Percentiles rank a stretch among this genome's conserved stretches.
Evolutionary conservation across 2,113 vertebrate genomes (phyloP).

Genomic region (Grantiella picta): DNA sequence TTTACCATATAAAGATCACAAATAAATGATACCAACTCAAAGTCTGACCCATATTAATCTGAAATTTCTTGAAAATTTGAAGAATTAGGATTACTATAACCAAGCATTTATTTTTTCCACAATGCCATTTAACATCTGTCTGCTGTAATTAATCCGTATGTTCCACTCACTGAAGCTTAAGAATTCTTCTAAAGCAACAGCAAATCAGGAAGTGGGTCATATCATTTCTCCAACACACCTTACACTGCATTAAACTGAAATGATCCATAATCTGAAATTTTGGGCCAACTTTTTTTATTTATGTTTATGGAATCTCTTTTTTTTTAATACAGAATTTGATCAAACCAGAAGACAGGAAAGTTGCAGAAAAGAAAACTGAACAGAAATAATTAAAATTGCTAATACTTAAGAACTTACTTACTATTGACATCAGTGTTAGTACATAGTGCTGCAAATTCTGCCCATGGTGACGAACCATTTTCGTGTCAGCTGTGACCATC

Average conservation of each 20-base stretch:
- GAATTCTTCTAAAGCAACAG: background rate
- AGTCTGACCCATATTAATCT: background rate
- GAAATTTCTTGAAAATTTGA: conserved; percentile 1
- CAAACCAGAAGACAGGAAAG: background rate
- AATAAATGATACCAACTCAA: background rate
- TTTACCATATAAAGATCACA: background rate
- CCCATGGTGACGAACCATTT: conserved; percentile 90
- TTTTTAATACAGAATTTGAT: background rate
- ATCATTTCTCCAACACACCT: background rate
- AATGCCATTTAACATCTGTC: background rate
- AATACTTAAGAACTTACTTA: conserved; percentile 79
- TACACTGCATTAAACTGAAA: background rate
- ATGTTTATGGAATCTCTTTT: background rate
- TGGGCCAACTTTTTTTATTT: background rate
- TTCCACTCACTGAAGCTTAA: background rate
- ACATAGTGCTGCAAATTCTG: conserved; percentile 92
- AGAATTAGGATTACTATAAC: background rate
- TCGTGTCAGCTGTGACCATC: conserved; percentile 93
- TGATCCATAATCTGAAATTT: background rate
- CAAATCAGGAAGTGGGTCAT: background rate
- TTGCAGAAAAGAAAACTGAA: background rate
- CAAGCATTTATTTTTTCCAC: background rate
- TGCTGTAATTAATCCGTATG: background rate
- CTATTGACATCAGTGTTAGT: conserved; percentile 97
- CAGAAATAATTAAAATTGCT: background rate